phyloP scores from a whole-genome alignment of 2,888 invertebrate genomes.

The Pandemis heparana region DNA sequence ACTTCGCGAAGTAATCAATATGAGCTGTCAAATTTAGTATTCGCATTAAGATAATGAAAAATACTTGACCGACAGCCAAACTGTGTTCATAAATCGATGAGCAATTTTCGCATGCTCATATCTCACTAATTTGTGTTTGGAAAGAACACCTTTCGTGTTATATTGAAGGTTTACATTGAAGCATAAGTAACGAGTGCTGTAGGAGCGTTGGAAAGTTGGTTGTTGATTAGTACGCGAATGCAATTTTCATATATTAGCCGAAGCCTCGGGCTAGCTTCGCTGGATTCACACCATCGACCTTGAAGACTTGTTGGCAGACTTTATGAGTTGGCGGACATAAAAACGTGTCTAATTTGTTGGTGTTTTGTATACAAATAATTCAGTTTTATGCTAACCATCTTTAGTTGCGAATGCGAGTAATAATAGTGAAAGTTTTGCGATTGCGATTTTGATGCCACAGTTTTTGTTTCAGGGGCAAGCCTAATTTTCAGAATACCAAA shows the following conservation, averaged over 20 bases:
- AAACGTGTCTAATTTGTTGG: not conserved
- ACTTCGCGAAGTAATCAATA: conserved; percentile 47
- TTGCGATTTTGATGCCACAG: not conserved
- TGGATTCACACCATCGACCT: conserved; percentile 18
- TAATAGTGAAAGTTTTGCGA: not conserved
- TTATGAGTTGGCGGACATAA: conserved; percentile 1
- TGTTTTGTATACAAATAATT: not conserved
- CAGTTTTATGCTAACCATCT: not conserved
- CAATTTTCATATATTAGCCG: conserved; percentile 72
- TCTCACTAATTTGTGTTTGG: not conserved
- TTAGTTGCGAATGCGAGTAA: not conserved
- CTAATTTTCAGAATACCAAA: too few species aligned
- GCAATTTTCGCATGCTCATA: conserved; percentile 46
- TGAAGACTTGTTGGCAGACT: conserved; percentile 25
- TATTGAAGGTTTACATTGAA: conserved; percentile 17
- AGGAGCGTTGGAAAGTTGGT: conserved; percentile 22
- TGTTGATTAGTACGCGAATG: conserved; percentile 31
- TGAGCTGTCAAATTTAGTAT: conserved; percentile 54
- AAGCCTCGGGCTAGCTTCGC: conserved; percentile 42
- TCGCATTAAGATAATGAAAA: conserved; percentile 66
- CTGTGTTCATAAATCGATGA: conserved; percentile 62
- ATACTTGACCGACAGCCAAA: conserved; percentile 70
- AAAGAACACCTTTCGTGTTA: conserved; percentile 4
- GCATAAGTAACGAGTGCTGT: not conserved
- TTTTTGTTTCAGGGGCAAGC: not conserved